Conservation (phyloP, 2,797 vertebrate species). For the Mormyrus hasselquistii region DNA sequence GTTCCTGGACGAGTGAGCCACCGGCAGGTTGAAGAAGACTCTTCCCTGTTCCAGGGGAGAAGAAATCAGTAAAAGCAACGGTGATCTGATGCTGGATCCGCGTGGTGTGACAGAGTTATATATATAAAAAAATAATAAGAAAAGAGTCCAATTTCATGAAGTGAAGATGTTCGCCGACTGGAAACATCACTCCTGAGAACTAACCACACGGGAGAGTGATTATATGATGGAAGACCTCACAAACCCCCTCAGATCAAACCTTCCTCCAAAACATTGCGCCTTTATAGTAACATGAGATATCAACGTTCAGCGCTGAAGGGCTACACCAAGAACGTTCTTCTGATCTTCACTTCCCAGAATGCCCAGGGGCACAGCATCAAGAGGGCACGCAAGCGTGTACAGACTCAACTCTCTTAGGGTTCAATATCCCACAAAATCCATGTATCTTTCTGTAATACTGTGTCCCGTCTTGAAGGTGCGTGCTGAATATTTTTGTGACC, state of each 20-base stretch:
- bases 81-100: background rate
- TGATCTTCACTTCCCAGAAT: slow-evolving; percentile 5
- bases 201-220: background rate
- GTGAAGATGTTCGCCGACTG: background rate
- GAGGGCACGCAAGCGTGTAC: background rate
- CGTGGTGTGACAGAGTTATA: background rate
- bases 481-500: background rate
- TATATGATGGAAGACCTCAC: background rate
- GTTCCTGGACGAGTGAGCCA: background rate
- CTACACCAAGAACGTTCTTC: background rate
- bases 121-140: background rate
- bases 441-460: background rate
- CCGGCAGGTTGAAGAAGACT: background rate
- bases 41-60: background rate
- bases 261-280: background rate
- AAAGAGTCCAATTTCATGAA: background rate
- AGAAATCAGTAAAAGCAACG: background rate
- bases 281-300: background rate
- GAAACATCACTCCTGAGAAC: background rate
- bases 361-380: slow-evolving; percentile 8
- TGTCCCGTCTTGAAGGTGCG: background rate
- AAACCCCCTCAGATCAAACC: background rate
- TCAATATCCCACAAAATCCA: background rate
- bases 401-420: background rate
- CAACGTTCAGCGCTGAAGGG: background rate